Evolutionary conservation across 2,888 invertebrate genomes (phyloP), one percentile per base, ranked within the genome.

Genomic region (Taenaris catops): DNA sequence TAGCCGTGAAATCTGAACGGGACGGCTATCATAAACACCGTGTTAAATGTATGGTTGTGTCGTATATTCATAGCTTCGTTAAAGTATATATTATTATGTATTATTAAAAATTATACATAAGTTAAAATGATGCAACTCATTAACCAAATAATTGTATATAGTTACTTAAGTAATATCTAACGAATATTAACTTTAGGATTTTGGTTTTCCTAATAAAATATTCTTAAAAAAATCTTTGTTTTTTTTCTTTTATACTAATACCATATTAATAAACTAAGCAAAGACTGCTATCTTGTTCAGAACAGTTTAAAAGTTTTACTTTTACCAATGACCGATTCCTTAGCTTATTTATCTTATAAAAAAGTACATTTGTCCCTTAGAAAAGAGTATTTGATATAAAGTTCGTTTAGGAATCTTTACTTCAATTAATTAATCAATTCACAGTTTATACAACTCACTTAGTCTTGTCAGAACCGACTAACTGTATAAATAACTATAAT

Each of bases 21-120:
- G 57, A 50, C 49, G 48, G 64, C 68, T 66, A 65, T 44, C 48
- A 51, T 51, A 35, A 58, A 57, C 78, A 73, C 80, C 84, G 79
- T 80, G 80, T 81, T 84, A 76, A 83, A 79, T 80, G 71, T 86
- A 87, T 87, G 87, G 87, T 87, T 87, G 87, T 87, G 87, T 87
- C 87, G 75, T 86, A 84, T 79, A 83, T 81, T 65, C 73, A 78
- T 83, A 81, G 81, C 75, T 83, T 83, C 73, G 83, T 83, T 81
- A 76, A 66, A 63, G 52, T 65, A 68, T 67, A 61, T n/a, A 63
- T 67, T 75, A 78, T 65, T 73, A 62, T 64, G 69, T 76, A 78
- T 65, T 73, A 73, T 58, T 74, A 73, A 74, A 65, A 38, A 61
- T 59, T 76, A 74, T 67, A 66, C 63, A 62, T 81, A 81, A 69